Evolutionary conservation across 2,797 vertebrate species (phyloP).

Genomic region (Coreius guichenoti): DNA sequence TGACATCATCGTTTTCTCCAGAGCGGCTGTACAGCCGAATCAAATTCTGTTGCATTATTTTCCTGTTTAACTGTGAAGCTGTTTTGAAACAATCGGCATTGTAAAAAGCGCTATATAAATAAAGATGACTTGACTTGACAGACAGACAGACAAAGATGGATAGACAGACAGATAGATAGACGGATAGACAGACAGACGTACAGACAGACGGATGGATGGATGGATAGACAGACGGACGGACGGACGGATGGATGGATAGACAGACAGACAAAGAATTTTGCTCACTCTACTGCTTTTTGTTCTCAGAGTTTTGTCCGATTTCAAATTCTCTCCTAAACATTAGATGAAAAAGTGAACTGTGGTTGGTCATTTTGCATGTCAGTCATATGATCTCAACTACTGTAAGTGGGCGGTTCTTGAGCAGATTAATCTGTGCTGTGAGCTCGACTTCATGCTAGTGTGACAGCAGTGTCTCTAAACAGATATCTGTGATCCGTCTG

Average conservation of each 20-base stretch:
- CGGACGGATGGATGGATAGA: too few species aligned
- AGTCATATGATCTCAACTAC: not conserved
- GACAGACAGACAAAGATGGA: constrained; percentile 50
- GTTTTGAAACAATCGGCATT: too few species aligned
- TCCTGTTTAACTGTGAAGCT: too few species aligned
- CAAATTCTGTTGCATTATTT: too few species aligned
- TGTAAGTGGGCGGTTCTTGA: not conserved
- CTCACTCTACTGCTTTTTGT: not conserved
- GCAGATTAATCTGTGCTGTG: not conserved
- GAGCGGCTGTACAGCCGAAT: too few species aligned
- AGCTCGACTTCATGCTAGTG: not conserved
- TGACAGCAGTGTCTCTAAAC: not conserved
- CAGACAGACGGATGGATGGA: too few species aligned
- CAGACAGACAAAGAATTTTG: not conserved
- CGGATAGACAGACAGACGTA: not conserved
- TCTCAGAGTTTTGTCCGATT: not conserved
- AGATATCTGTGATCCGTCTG: not conserved
- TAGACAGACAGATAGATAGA: not conserved
- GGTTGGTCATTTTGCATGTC: not conserved
- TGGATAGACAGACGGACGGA: too few species aligned
- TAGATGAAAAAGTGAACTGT: not conserved
- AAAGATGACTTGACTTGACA: too few species aligned
- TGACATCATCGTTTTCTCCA: too few species aligned
- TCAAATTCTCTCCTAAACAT: not conserved
- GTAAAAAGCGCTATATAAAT: too few species aligned